Conservation (phyloP, 92 coral and sea anemone genomes). For the Phymanthus crucifer region DNA sequence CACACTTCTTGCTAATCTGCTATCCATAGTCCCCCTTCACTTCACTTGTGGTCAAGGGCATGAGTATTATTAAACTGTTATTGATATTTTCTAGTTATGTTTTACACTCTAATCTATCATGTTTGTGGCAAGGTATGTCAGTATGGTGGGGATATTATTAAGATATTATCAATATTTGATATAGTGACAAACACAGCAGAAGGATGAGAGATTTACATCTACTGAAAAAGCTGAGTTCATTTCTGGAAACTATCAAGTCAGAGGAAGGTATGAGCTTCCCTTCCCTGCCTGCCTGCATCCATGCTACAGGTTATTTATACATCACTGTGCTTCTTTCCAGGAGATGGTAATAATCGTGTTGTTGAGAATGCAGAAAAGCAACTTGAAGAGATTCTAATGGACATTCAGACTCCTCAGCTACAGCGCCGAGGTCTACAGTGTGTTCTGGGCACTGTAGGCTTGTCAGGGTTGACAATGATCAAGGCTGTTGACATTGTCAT, state of each 20-base stretch:
- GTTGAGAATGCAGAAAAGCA: constrained; percentile 53
- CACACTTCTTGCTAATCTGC: too few relatives aligned
- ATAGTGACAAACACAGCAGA: constrained; percentile 94
- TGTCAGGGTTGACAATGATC: constrained; percentile 70
- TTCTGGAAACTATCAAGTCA: constrained; percentile 73
- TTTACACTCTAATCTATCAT: too few relatives aligned
- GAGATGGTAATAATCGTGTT: constrained; percentile 45
- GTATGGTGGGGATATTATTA: not conserved
- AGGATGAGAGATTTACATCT: constrained; percentile 93
- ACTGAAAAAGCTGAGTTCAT: constrained; percentile 81
- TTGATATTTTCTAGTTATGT: too few relatives aligned
- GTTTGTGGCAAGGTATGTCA: too few relatives aligned
- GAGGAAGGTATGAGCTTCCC: constrained; percentile 62
- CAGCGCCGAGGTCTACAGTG: constrained; percentile 92
- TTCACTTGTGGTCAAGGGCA: too few relatives aligned
- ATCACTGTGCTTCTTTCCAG: constrained; percentile 14
- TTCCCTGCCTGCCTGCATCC: too few relatives aligned
- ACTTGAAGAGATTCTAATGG: constrained; percentile 69
- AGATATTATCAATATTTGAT: too few relatives aligned
- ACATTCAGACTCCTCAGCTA: constrained; percentile 90
- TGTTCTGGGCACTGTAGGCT: constrained; percentile 86
- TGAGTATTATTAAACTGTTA: too few relatives aligned
- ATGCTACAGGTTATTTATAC: too few relatives aligned
- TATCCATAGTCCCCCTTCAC: too few relatives aligned
- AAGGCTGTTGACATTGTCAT: constrained; percentile 66